Base-by-base conservation (phyloP, 30 jellyfish, hydroid and myxozoan species). In the Sanderia malayensis region DNA sequence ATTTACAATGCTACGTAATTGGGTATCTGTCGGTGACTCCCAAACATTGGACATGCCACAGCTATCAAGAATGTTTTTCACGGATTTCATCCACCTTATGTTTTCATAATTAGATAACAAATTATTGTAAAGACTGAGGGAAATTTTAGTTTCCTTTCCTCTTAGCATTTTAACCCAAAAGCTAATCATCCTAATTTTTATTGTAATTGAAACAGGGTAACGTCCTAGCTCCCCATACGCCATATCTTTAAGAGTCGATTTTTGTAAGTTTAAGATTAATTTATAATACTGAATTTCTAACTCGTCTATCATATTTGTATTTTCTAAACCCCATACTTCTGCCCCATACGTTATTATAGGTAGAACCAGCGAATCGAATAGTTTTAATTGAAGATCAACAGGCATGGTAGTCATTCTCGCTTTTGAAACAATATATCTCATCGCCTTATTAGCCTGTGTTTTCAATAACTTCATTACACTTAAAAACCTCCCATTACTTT, bases 381-480 rank as follows among this genome's bases (percentile, higher is more conserved):
- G 27, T 28, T 61, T 61, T 24, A 61, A 31, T 61, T 31, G 74
- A 9, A 31, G 3, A 61, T 61, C 74, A 19, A 61, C 25, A 61
- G 61, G 74, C 74, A 61, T 8, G 25, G 22, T 61, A 4, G 22
- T 61, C 21, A 19, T 57, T 61, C 74, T 61, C 6, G 74, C 74
- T 31, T 57, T 61, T 13, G 17, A 19, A 61, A 9, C 27, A 10
- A 61, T 61, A n/a, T 61, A 61, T 26, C 46, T 10, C 55, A 61
- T 31, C 27, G 74, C 74, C 6, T 61, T 61, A 61, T 61, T 61
- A 10, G 74, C 74, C 27, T 61, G 74, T 61, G 22, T 61, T 61
- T 61, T 61, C 13, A 61, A 19, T 9, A 31, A 28, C 25, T 61
- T 15, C 18, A 61, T 61, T 9, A 57, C 55, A 61, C 74, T 61